phyloP scores from a whole-genome alignment of 2,113 vertebrate species.

The Asarcornis scutulata region DNA sequence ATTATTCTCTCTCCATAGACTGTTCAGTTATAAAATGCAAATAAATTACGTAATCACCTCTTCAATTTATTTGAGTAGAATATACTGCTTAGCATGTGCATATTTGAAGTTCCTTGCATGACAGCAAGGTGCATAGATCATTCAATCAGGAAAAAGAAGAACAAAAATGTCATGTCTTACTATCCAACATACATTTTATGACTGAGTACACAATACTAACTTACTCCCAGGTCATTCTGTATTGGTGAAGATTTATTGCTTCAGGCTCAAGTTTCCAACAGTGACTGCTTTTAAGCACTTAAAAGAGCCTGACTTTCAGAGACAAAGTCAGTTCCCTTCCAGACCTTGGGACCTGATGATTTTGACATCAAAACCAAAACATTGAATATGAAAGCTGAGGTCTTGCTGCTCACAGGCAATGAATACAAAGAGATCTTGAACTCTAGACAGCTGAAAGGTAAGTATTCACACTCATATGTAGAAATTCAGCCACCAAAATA shows the following conservation, averaged over 20 bases:
- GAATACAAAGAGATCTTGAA: not conserved
- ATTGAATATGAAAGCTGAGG: not conserved
- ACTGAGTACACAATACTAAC: not conserved
- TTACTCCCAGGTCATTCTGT: not conserved
- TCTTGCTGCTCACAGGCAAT: not conserved
- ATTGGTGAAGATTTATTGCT: not conserved
- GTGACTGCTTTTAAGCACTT: not conserved
- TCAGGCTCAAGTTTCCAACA: not conserved
- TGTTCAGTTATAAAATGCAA: conserved; percentile 21
- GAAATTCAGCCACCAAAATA: not conserved
- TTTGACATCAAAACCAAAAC: not conserved
- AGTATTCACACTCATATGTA: not conserved
- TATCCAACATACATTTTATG: not conserved
- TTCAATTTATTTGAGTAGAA: not conserved
- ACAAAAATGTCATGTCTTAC: not conserved
- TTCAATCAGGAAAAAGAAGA: not conserved
- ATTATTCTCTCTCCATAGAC: not conserved
- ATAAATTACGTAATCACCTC: not conserved
- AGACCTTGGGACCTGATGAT: not conserved
- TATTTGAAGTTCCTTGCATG: not conserved
- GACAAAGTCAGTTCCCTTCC: not conserved
- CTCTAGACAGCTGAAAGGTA: not conserved
- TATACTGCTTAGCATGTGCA: not conserved
- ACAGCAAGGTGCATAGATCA: not conserved
- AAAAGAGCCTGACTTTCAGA: not conserved